Base-by-base conservation (phyloP, 1,140 invertebrate species). In the Euglossa dilemma region DNA sequence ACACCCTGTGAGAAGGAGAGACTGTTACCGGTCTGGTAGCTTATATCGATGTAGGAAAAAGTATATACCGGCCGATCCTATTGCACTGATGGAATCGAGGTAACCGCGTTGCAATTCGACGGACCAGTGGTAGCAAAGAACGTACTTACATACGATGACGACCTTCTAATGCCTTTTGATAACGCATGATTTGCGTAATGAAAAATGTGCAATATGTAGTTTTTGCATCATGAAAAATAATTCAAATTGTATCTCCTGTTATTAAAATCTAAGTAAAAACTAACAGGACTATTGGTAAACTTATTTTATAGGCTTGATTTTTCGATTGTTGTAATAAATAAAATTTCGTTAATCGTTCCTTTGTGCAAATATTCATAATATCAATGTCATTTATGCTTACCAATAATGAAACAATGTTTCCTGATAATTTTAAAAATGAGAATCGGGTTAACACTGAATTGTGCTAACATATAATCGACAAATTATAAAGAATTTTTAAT, bases 11-110 rank as follows among this genome's bases (percentile, higher is more conserved):
- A 54, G 61, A 82, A 73, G 50, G 79, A 85, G 56, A 52, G 74
- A 85, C 84, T 76, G 85, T 87, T 54, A 73, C 78, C 73, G 77
- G 75, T 88, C 64, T 75, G 57, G 71, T 74, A 77, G 69, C 82
- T 80, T 84, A 73, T 73, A 71, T 80, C 77, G 82, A 84, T 74
- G 54, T 72, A 52, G 63, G 61, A 77, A 56, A 73, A 80, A 71
- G 73, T 47, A 45, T 57, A 73, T 73, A 64, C 64, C 56, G 45
- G 64, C 64, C 79, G 61, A 57, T 84, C 77, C 71, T 81, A 74
- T 80, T 83, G 79, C 84, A 76, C 63, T 63, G 52, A 50, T 52
- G 28, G 74, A 78, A 81, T 61, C 77, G 76, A 83, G 69, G 57
- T 80, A 80, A 73, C 57, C 67, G 61, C 77, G 45, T 36, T 73